These are phyloP conservation scores for Formica aserva DNA, from an alignment of 2,888 invertebrate genomes.

Conservation along the genomic window DNA sequence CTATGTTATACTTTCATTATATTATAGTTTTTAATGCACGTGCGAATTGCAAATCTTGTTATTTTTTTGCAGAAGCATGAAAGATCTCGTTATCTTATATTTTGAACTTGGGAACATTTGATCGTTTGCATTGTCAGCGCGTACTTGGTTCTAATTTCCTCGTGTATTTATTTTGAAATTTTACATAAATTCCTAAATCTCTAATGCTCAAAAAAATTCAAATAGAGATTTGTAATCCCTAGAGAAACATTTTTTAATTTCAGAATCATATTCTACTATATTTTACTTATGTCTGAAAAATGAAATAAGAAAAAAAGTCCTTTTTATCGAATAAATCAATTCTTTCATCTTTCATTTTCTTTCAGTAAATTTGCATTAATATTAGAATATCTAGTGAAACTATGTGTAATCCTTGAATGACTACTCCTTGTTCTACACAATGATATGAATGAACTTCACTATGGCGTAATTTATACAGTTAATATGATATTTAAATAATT, in stretches of 20 bases:
- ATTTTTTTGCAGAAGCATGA: neutral
- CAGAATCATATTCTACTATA: neutral
- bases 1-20: neutral
- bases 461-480: neutral
- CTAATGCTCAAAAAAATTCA: neutral
- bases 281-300: neutral
- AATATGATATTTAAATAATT: constrained; percentile 20
- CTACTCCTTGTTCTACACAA: neutral
- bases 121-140: neutral
- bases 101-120: constrained; percentile 26
- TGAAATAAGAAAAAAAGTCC: neutral
- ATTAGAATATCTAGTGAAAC: neutral
- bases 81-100: constrained; percentile 1
- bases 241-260: neutral
- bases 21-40: neutral
- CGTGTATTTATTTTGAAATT: neutral
- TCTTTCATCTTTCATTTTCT: neutral
- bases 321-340: neutral
- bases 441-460: neutral
- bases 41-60: neutral
- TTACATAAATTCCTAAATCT: neutral
- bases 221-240: neutral
- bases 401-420: neutral
- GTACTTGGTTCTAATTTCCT: constrained; percentile 21
- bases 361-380: constrained; percentile 7